These are phyloP conservation scores for Brachyistius frenatus DNA, from an alignment of 2,113 vertebrate genomes.

Conservation along the genomic window DNA sequence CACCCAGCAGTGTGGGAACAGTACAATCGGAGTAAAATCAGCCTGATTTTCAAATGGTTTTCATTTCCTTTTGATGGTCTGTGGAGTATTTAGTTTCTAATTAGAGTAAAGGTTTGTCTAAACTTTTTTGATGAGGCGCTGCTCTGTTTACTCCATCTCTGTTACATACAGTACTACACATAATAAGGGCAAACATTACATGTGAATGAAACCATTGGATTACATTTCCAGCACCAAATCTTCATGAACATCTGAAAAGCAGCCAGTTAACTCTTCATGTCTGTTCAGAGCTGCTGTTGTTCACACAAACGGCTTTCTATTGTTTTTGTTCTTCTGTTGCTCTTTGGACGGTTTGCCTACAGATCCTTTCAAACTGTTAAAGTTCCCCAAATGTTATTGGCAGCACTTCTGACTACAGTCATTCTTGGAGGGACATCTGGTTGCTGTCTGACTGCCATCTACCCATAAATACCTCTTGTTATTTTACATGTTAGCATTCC, in stretches of 20 bases:
- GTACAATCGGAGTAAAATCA: too few species aligned
- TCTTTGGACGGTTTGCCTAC: neutral
- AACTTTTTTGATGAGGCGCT: too few species aligned
- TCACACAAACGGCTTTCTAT: too few species aligned
- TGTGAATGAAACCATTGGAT: neutral
- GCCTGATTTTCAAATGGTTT: neutral
- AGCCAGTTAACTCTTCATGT: too few species aligned
- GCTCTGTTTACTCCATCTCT: neutral
- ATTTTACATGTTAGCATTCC: constrained; percentile 58
- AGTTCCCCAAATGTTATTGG: neutral
- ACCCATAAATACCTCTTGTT: constrained; percentile 12
- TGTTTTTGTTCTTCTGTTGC: neutral
- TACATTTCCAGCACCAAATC: neutral
- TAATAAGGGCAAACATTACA: too few species aligned
- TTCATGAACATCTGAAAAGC: neutral
- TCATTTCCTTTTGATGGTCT: neutral
- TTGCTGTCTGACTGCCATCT: neutral
- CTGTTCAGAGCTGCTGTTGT: neutral
- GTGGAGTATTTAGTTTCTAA: too few species aligned
- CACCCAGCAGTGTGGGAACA: constrained; percentile 25
- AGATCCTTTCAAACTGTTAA: neutral
- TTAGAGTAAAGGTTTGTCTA: too few species aligned
- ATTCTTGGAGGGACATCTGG: neutral
- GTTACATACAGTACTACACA: too few species aligned
- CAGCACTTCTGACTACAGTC: neutral